Conservation (phyloP, 2,797 vertebrate species). For the Helarctos malayanus region DNA sequence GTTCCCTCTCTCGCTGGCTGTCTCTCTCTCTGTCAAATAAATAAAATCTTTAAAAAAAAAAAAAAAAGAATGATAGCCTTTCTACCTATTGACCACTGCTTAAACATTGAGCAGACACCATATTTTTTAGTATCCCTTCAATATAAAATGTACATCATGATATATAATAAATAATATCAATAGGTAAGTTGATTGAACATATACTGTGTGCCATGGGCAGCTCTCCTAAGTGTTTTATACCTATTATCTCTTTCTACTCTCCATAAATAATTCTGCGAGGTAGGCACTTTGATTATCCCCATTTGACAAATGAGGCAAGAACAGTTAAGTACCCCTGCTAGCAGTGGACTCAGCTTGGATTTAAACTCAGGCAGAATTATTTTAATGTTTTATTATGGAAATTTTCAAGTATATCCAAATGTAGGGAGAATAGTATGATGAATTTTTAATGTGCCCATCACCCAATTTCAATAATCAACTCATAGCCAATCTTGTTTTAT, state of each 20-base stretch:
- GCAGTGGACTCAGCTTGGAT: neutral
- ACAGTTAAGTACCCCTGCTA: neutral
- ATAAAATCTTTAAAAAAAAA: too few species aligned
- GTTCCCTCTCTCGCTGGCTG: too few species aligned
- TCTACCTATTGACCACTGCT: neutral
- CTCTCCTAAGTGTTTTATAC: neutral
- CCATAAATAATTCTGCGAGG: neutral
- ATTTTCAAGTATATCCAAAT: slow-evolving; percentile 3
- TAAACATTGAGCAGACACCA: neutral
- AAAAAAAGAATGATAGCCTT: slow-evolving; percentile 1
- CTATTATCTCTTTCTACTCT: neutral
- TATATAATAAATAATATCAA: neutral
- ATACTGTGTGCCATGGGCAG: neutral
- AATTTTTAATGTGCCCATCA: neutral
- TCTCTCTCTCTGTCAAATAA: too few species aligned
- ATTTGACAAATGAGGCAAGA: slow-evolving; percentile 6
- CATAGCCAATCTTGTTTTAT: neutral
- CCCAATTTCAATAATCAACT: neutral
- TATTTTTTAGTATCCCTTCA: neutral
- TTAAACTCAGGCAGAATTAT: neutral
- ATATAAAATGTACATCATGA: neutral
- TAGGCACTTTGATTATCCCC: neutral
- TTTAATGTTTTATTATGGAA: neutral
- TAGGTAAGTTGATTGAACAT: neutral
- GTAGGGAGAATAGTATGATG: neutral